Base-by-base conservation (phyloP, 2,113 vertebrate species). In the Hyla sarda region DNA sequence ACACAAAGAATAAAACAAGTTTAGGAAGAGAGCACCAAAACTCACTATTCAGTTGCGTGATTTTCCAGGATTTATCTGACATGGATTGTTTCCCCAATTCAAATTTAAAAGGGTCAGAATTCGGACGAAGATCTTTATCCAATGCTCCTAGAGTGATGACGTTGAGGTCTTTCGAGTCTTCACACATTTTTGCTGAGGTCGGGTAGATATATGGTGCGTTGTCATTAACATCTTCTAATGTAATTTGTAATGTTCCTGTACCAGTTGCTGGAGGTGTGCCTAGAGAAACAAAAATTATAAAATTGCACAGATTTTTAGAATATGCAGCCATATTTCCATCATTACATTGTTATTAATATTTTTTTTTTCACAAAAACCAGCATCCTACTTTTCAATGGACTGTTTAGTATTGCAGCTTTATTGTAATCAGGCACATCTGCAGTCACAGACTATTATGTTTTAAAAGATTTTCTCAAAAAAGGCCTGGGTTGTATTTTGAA, bases 11-110 rank as follows among this genome's bases (percentile, higher is more conserved):
- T 48, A 8, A 48, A 41, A 41, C 3, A 41, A 41, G 41, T 41
- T 41, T 41, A 5, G 41, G 41, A 41, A 41, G 3, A 41, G 3
- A 41, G 41, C 41, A 41, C 41, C 12, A 16, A n/a, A 52, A 95
- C 96, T 98, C 92, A 99, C 98, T 96, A 92, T 99, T 99, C 86
- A 99, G 91, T 88, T 93, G 96, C 89, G 94, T 95, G 87, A 99
- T 94, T 85, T 94, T 98, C 98, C 98, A 99, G 87, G 96, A 93
- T 91, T 97, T 98, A 73, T 99, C 98, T 6, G 97, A 93, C 60
- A 94, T 95, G 0, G 93, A 93, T 87, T 96, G 97, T 87, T 98
- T 98, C 48, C 94, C 97, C 87, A 99, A 93, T 58, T 99, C 98
- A 37, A 99, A 98, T 88, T 95, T 97, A 92, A 99, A 99, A 11